Conservation (phyloP, 2,797 vertebrate species). For the Centroberyx gerrardi region DNA sequence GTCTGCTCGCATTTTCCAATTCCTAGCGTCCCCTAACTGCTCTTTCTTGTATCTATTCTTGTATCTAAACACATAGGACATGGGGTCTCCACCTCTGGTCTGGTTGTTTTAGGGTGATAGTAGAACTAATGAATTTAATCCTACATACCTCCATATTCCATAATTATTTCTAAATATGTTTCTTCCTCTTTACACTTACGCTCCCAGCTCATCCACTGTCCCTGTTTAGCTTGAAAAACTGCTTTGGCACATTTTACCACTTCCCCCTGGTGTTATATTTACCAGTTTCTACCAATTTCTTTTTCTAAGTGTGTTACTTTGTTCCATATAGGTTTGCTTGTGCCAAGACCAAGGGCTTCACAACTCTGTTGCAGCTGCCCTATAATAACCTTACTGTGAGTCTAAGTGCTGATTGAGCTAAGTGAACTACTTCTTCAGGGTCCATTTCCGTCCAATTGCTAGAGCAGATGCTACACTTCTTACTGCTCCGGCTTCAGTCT, state of each 20-base stretch:
- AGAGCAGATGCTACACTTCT: constrained; percentile 72
- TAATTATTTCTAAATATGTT: too few species aligned
- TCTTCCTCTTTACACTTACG: too few species aligned
- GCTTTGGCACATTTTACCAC: constrained; percentile 32
- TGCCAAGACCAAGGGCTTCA: constrained; percentile 16
- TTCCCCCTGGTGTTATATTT: constrained; percentile 30
- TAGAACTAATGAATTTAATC: too few species aligned
- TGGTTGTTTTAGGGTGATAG: too few species aligned
- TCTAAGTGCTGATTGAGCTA: constrained; percentile 54
- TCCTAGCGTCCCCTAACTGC: not conserved
- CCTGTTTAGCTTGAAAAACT: too few species aligned
- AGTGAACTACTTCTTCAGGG: constrained; percentile 52
- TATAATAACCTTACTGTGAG: constrained; percentile 58
- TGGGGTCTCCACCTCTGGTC: too few species aligned
- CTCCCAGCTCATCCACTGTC: too few species aligned
- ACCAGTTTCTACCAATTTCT: too few species aligned
- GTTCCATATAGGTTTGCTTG: constrained; percentile 49
- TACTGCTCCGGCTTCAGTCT: constrained; percentile 61
- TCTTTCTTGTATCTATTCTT: too few species aligned
- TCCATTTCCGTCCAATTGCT: constrained; percentile 73
- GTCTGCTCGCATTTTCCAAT: not conserved
- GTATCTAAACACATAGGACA: too few species aligned
- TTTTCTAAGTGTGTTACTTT: constrained; percentile 18
- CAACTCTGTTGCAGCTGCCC: constrained; percentile 43
- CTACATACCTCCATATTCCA: not conserved